These are phyloP conservation scores for Callosobruchus maculatus DNA, from an alignment of 2,888 invertebrate species.

Conservation along the genomic window DNA sequence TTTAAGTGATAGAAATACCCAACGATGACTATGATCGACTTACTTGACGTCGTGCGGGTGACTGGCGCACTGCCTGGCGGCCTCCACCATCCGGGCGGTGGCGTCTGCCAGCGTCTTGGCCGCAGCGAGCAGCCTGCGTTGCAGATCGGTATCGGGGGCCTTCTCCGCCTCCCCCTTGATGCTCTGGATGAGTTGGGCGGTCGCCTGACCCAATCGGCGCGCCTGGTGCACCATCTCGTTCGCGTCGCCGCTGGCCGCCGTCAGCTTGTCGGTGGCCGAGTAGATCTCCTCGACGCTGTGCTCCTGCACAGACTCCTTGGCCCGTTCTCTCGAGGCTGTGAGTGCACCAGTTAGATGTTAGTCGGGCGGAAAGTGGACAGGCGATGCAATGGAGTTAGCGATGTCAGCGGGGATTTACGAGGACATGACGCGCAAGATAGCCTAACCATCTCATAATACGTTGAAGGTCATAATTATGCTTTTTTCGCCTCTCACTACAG, in stretches of 20 bases:
- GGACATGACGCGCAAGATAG: too few species aligned
- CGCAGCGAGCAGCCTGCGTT: constrained; percentile 85
- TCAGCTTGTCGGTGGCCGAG: constrained; percentile 82
- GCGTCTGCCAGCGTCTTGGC: constrained; percentile 95
- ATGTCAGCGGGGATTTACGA: background rate
- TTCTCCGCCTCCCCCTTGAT: constrained; percentile 94
- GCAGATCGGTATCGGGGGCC: constrained; percentile 76
- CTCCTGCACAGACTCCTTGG: constrained; percentile 68
- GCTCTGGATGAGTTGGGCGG: constrained; percentile 88
- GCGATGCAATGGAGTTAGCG: background rate
- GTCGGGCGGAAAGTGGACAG: background rate
- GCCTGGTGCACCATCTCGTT: constrained; percentile 95
- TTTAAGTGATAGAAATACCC: too few species aligned
- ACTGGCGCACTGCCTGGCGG: constrained; percentile 88
- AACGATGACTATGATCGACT: too few species aligned
- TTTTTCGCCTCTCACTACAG: too few species aligned
- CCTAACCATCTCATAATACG: too few species aligned
- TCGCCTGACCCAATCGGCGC: constrained; percentile 86
- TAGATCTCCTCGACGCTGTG: constrained; percentile 84
- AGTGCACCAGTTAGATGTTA: constrained; percentile 2
- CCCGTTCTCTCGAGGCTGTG: constrained; percentile 59
- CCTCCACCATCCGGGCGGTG: constrained; percentile 92
- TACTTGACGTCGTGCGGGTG: constrained; percentile 67
- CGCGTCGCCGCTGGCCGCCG: constrained; percentile 80
- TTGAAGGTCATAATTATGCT: too few species aligned